Evolutionary conservation across 2,888 invertebrate species (phyloP).

Genomic region (Amaurobius ferox): DNA sequence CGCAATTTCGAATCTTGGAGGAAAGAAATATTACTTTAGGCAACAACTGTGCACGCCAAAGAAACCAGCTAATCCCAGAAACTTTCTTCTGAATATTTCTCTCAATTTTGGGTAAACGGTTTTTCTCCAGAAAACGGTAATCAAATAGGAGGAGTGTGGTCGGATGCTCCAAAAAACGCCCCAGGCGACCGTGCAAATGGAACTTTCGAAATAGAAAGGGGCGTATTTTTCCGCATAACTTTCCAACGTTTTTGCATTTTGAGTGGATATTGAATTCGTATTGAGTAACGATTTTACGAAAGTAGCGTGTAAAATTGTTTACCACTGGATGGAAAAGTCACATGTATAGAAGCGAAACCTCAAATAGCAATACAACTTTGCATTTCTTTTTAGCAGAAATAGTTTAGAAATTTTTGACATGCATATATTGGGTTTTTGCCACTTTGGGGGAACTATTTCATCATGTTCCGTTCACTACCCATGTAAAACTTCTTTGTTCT

Average conservation of each 20-base stretch:
- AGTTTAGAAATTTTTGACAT: no score
- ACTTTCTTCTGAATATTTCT: conserved; percentile 49
- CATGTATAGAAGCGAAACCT: no score
- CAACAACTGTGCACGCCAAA: conserved; percentile 4
- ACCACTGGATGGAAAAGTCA: no score
- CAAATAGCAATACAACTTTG: no score
- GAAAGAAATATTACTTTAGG: conserved; percentile 43
- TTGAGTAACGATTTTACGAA: no score
- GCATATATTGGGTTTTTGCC: no score
- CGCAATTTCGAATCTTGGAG: conserved; percentile 47
- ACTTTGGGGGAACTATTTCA: no score
- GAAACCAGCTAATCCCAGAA: conserved; percentile 40
- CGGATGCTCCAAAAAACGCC: conserved; percentile 3
- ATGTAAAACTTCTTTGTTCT: no score
- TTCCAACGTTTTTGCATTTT: background rate
- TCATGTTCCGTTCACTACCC: no score
- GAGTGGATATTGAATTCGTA: background rate
- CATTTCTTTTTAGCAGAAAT: no score
- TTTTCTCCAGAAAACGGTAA: background rate
- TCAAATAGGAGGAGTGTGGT: background rate
- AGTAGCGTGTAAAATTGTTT: no score
- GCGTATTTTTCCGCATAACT: background rate
- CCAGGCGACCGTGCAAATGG: background rate
- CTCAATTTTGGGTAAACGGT: background rate
- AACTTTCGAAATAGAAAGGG: background rate